Base-by-base conservation (phyloP, 37 sponge, comb jelly and placozoan genomes). In the Diacarnus erythraeanus region DNA sequence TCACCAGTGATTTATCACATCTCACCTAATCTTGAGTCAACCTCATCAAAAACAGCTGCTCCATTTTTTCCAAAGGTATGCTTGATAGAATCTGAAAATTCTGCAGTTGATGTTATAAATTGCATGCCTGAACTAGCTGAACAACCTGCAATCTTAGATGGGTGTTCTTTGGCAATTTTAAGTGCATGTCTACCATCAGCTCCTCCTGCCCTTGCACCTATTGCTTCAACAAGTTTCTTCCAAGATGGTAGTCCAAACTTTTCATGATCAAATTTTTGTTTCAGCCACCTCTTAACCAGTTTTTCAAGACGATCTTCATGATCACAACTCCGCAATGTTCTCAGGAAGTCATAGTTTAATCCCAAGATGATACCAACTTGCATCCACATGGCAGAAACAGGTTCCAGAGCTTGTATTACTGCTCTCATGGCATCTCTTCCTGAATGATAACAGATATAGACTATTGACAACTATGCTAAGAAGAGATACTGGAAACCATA, bases 181-280 rank as follows among this genome's bases (percentile, higher is more conserved):
- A 23, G 9, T 17, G 79, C 79, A 17, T 43, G 79, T 21, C 18
- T 33, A 29, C 6, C 18, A 69, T 79, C 44, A 57, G 0, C 21
- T 5, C 79, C 79, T 2, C 79, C 79, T 15, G 79, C 67, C 33
- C 35, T 40, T 29, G 67, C 22, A n/a, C 43, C 79, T 6, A 79
- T 34, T 10, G 47, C 79, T 31, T 79, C 79, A 21, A 79, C 69
- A 37, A 79, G 69, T 38, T 69, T 79, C 57, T 47, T 79, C 79
- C 79, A 79, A 33, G 69, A 69, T 2, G 79, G 79, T 37, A 27
- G 22, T 29, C 79, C 79, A 44, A 77, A 77, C 43, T 37, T 37
- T 38, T 77, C 43, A 17, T 36, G n/a, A 33, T 68, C 57, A 54
- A 43, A 54, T 23, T 34, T 67, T 54, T 34, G 44, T 1, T 67